These are phyloP conservation scores for Andrena praecox DNA, from an alignment of 2,888 invertebrate genomes.

Conservation along the genomic window DNA sequence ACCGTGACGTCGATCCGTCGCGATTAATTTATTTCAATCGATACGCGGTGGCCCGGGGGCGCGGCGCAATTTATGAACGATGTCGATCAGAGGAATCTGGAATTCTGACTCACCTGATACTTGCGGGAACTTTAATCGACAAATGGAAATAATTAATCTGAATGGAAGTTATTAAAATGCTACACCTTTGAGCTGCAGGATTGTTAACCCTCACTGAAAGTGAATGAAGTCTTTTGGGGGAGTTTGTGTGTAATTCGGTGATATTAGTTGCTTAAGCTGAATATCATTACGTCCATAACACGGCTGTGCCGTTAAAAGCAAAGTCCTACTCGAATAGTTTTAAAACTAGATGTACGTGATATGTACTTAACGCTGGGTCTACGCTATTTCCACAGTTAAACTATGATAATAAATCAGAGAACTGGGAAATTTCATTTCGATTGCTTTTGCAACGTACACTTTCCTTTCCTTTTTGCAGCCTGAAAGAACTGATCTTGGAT, in stretches of 20 bases:
- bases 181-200: neutral
- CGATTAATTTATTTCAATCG: slow-evolving; percentile 25
- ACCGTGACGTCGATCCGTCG: slow-evolving; percentile 39
- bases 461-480: slow-evolving; percentile 85
- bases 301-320: no score
- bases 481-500: slow-evolving; percentile 90
- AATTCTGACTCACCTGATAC: neutral
- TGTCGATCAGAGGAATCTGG: neutral
- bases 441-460: neutral
- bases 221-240: no score
- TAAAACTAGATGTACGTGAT: no score
- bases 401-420: no score
- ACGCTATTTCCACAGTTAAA: no score
- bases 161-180: neutral
- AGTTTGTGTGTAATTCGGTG: no score
- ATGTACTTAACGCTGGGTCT: no score
- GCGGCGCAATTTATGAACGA: neutral
- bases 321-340: no score
- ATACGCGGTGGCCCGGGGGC: neutral
- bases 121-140: neutral
- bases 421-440: no score
- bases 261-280: no score
- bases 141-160: neutral
- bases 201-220: no score
- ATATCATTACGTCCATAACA: no score